Evolutionary conservation across 2,888 invertebrate genomes (phyloP).

Genomic region (Andrena bicolor): DNA sequence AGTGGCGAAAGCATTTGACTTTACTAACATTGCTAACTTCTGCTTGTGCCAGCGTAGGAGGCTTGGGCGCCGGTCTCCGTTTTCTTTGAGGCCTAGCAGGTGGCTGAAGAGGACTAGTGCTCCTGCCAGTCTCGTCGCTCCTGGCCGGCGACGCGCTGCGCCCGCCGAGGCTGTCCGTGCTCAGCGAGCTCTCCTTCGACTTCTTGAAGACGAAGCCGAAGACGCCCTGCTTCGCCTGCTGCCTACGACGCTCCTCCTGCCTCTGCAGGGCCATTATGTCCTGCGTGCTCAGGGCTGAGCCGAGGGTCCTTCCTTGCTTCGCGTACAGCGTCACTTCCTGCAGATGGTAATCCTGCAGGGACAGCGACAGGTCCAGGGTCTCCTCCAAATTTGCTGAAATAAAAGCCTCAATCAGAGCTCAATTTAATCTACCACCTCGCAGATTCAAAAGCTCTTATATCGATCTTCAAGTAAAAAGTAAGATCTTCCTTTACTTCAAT

Average conservation of each 20-base stretch:
- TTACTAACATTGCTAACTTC: constrained; percentile 28
- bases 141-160: constrained; percentile 87
- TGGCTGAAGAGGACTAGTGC: constrained; percentile 80
- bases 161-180: constrained; percentile 85
- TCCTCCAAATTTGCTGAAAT: constrained; percentile 87
- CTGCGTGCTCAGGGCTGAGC: constrained; percentile 85
- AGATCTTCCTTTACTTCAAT: too few species aligned
- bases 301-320: constrained; percentile 82
- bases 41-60: constrained; percentile 81
- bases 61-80: constrained; percentile 87
- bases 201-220: constrained; percentile 86
- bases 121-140: constrained; percentile 86
- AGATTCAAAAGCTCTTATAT: too few species aligned
- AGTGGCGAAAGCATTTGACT: neutral
- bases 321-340: constrained; percentile 88
- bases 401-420: neutral
- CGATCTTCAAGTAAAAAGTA: too few species aligned
- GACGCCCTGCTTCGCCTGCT: constrained; percentile 85
- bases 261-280: constrained; percentile 87
- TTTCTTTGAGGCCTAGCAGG: constrained; percentile 87
- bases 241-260: constrained; percentile 87
- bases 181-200: constrained; percentile 85
- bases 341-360: constrained; percentile 88
- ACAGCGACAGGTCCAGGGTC: constrained; percentile 87
- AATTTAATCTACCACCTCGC: neutral